Base-by-base conservation (phyloP, 2,113 vertebrate species). In the Cyanistes caeruleus region DNA sequence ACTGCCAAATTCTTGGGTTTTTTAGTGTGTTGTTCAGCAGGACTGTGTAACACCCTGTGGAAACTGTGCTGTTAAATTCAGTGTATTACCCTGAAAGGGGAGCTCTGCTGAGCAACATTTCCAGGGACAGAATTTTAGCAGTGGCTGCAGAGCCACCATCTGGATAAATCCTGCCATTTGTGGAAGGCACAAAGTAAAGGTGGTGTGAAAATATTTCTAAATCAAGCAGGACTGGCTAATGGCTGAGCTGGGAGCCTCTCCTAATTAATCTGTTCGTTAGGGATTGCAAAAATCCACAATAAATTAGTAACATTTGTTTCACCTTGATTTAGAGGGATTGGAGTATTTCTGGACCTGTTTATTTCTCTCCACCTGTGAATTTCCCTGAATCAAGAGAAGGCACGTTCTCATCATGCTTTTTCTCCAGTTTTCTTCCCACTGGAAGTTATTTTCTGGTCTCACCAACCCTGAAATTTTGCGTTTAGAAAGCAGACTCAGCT, bases 131-230 rank as follows among this genome's bases (percentile, higher is more conserved):
- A 3, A n/a, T 60, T 90, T 87, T 49, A 79, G 83, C 84, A 88
- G 10, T 49, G 86, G 80, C 8, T 65, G 65, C 13, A 94, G 88
- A 89, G 70, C 84, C 86, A 79, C 92, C 80, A 18, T 70, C 84
- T 92, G 93, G 89, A 48, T 39, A 44, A 30, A 37, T 70, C 46
- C 81, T 95, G 87, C 65, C 68, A 55, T 35, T 79, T 60, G 46
- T 3, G 2, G n/a, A 27, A 19, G 11, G 11, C 52, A 43, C 55
- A 11, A 7, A 24, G 35, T 6, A 15, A 27, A 15, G 27, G 41
- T 22, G 18, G 28, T 13, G 22, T 20, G 49, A 16, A 58, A 69
- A n/a, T 44, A 7, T 28, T 44, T 72, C 31, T 30, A 37, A 83
- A 74, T 31, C 39, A 19, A 46, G 46, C 65, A 46, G n/a, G 44